Percentiles rank a stretch among this genome's conserved stretches.
phyloP scores from a whole-genome alignment of 2,888 invertebrate species.

The Ellobium chinense region DNA sequence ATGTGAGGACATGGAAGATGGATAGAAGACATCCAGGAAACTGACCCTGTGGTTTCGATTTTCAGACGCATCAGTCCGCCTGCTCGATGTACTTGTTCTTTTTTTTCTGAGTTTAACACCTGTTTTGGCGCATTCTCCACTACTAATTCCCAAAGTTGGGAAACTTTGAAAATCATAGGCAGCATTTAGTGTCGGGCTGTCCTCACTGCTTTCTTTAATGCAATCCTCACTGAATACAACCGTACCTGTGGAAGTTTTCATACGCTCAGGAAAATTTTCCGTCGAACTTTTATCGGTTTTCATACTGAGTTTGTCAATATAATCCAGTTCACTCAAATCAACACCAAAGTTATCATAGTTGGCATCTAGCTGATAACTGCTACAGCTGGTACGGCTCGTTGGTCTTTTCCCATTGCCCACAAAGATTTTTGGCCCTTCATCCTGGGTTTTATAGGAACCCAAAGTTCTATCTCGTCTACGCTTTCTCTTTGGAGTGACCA shows the following conservation, averaged over 20 bases:
- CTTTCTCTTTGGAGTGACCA: conserved; percentile 19
- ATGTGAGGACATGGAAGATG: conserved; percentile 5
- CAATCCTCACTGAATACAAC: not conserved
- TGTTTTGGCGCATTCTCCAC: not conserved
- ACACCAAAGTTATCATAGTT: conserved; percentile 40
- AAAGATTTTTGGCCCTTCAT: not conserved
- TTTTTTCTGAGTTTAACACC: not conserved
- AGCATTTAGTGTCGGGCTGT: not conserved
- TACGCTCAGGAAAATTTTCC: conserved; percentile 8
- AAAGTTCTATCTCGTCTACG: not conserved
- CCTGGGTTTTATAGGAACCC: not conserved
- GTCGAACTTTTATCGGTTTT: conserved; percentile 14
- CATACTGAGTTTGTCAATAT: conserved; percentile 27
- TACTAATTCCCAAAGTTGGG: not conserved
- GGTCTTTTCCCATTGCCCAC: not conserved
- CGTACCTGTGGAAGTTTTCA: not conserved
- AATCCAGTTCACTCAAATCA: conserved; percentile 20
- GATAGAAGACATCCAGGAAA: conserved; percentile 30
- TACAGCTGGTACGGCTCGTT: not conserved
- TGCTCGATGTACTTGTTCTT: not conserved
- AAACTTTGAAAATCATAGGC: not conserved
- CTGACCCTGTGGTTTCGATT: not conserved
- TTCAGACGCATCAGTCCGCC: not conserved
- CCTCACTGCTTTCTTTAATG: not conserved
- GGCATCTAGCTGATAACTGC: conserved; percentile 1